phyloP scores from a whole-genome alignment of 2,888 invertebrate genomes.

The Taenaris catops region DNA sequence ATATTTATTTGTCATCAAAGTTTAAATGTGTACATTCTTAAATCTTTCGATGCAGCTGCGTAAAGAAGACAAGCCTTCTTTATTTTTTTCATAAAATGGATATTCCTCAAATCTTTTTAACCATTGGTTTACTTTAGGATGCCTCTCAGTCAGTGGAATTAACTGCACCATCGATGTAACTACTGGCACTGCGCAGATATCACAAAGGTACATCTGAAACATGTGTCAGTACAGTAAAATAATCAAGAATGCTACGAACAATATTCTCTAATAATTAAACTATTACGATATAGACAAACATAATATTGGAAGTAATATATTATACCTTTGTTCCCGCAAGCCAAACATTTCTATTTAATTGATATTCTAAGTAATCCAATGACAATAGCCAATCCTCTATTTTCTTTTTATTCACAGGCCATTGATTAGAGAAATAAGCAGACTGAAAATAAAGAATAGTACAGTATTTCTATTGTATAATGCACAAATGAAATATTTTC shows the following conservation, averaged over 20 bases:
- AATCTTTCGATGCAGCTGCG: too few relatives aligned
- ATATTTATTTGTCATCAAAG: too few relatives aligned
- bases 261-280: too few relatives aligned
- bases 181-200: conserved; percentile 62
- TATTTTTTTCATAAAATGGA: conserved; percentile 47
- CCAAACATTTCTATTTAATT: conserved; percentile 39
- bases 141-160: conserved; percentile 46
- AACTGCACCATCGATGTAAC: conserved; percentile 59
- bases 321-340: conserved; percentile 56
- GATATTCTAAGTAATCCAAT: conserved; percentile 47
- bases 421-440: conserved; percentile 45
- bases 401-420: conserved; percentile 31
- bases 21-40: too few relatives aligned
- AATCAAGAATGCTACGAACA: too few relatives aligned
- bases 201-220: conserved; percentile 55
- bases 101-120: conserved; percentile 39
- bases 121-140: conserved; percentile 56
- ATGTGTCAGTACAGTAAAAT: too few relatives aligned
- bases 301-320: too few relatives aligned
- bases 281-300: too few relatives aligned
- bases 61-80: conserved; percentile 40
- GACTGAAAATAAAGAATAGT: conserved; percentile 41
- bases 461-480: too few relatives aligned
- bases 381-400: conserved; percentile 41
- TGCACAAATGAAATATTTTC: too few relatives aligned